Conservation (phyloP, 2,888 invertebrate genomes). For the Altica lythri region DNA sequence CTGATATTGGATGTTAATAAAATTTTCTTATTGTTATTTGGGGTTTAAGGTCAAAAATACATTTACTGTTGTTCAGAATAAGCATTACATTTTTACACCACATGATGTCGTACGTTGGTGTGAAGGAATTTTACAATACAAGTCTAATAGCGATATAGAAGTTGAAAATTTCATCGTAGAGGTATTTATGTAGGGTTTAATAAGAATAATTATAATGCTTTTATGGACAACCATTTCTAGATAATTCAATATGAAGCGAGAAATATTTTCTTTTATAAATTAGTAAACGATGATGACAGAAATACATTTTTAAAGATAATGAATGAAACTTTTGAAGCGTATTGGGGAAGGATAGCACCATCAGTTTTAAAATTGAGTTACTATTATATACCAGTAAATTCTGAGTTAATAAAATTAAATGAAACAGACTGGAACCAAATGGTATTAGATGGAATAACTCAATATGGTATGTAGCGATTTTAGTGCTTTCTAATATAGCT, state of each 20-base stretch:
- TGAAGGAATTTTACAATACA: slow-evolving; percentile 68
- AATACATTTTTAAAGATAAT: slow-evolving; percentile 68
- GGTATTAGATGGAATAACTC: slow-evolving; percentile 67
- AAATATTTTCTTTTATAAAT: slow-evolving; percentile 74
- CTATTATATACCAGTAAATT: slow-evolving; percentile 48
- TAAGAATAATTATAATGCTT: background rate
- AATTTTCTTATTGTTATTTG: too few relatives aligned
- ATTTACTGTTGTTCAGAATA: slow-evolving; percentile 62
- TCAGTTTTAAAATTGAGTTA: background rate
- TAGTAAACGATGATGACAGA: slow-evolving; percentile 69
- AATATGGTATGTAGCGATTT: slow-evolving; percentile 62
- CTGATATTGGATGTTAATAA: too few relatives aligned
- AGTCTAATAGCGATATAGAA: slow-evolving; percentile 40
- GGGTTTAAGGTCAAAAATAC: slow-evolving; percentile 43
- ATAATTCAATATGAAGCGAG: slow-evolving; percentile 76
- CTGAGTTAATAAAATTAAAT: slow-evolving; percentile 47
- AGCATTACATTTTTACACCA: slow-evolving; percentile 76
- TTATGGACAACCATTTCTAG: slow-evolving; percentile 60
- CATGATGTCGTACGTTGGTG: slow-evolving; percentile 77
- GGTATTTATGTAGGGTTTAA: too few relatives aligned
- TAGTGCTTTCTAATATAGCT: background rate
- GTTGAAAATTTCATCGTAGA: slow-evolving; percentile 47
- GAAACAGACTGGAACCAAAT: slow-evolving; percentile 67
- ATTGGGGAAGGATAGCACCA: slow-evolving; percentile 44
- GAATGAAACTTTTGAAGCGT: slow-evolving; percentile 58